Base-by-base conservation (phyloP, 2,797 vertebrate species). In the Borostomias antarcticus region DNA sequence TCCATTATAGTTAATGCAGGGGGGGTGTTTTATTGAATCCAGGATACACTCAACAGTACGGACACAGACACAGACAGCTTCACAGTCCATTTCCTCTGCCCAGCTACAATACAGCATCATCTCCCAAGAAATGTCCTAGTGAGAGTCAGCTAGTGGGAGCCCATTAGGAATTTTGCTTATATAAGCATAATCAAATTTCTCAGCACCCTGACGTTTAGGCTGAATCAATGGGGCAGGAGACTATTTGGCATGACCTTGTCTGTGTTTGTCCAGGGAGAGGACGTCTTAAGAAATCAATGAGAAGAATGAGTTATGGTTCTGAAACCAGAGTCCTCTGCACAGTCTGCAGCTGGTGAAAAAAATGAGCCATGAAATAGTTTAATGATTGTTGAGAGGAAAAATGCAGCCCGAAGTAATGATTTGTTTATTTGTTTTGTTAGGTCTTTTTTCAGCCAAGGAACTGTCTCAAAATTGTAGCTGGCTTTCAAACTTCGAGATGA, bases 171-270 rank as follows among this genome's bases (percentile, higher is more conserved):
- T 72, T 82, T 68, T 70, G 69, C 73, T 72, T 78, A 60, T 43
- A 58, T 57, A 66, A 75, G 66, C 75, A 74, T 74, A 78, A 76
- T 82, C 52, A 76, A 56, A 73, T 78, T 79, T 80, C 58, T 48
- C 58, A 52, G 64, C 48, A 51, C 40, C 32, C 57, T 11, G 9
- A 33, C 63, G 59, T 65, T 79, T 64, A 58, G 50, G 59, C 40
- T 33, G 58, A 73, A 74, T 75, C 76, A 73, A 70, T 73, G 72
- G 45, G 60, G 37, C 65, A 61, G 53, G 62, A 71, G 73, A 66
- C 62, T 37, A 23, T 64, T 69, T 72, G 57, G 25, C 51, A 29
- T 69, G 77, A 78, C 78, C 60, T 70, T 78, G 75, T 68, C 58
- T 68, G 68, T 29, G 19, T 70, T 64, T 66, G 64, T 66, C 66